Percentiles rank a stretch among this genome's conserved stretches.
These are phyloP conservation scores for Oligia latruncula DNA, from an alignment of 2,888 invertebrate species.

Conservation along the genomic window DNA sequence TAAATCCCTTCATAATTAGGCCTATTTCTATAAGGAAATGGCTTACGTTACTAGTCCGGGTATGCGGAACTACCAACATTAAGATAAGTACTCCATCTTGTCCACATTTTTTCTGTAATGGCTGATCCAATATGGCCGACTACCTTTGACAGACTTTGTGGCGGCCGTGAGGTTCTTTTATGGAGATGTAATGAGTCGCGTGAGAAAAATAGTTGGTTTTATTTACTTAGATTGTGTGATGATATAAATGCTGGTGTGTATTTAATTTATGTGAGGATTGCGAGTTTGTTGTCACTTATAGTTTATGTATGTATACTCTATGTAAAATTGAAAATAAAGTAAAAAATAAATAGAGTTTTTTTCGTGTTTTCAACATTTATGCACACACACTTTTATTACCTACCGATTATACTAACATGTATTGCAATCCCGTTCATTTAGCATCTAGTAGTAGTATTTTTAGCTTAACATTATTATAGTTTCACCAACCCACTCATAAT, in stretches of 20 bases:
- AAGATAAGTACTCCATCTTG: conserved; percentile 34
- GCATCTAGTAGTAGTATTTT: no score
- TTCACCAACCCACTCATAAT: no score
- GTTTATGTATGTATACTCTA: background rate
- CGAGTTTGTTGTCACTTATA: background rate
- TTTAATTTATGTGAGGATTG: conserved; percentile 16
- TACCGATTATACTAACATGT: no score
- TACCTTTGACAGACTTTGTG: conserved; percentile 75
- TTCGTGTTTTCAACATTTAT: no score
- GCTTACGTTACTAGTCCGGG: conserved; percentile 29
- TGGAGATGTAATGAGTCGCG: conserved; percentile 68
- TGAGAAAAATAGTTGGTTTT: conserved; percentile 65
- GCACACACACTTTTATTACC: no score
- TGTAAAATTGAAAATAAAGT: no score
- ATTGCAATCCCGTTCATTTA: no score
- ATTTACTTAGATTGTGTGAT: conserved; percentile 36
- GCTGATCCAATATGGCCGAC: conserved; percentile 68
- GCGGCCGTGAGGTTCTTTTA: conserved; percentile 69
- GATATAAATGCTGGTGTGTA: conserved; percentile 12
- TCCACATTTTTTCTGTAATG: conserved; percentile 68
- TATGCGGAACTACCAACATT: conserved; percentile 61
- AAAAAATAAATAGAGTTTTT: no score
- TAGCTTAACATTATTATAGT: no score
- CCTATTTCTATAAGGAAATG: conserved; percentile 29
- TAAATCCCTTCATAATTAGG: conserved; percentile 43